Base-by-base conservation (phyloP, 2,113 vertebrate species). In the Ptilonorhynchus violaceus region DNA sequence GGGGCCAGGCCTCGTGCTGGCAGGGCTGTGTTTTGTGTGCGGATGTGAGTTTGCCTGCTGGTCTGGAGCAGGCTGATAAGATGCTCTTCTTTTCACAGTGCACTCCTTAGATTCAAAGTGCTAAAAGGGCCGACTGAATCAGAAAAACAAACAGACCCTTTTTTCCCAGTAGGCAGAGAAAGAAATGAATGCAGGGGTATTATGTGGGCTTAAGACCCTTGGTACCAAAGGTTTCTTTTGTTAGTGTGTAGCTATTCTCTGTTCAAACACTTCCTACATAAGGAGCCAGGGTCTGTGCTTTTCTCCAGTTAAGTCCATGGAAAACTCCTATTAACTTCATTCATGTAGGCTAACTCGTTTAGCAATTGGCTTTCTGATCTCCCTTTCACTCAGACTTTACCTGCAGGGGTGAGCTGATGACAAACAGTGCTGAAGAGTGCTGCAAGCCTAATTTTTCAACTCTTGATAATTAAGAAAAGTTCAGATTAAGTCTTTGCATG, bases 31-130 rank as follows among this genome's bases (percentile, higher is more conserved):
- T 98, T 99, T 98, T 98, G 98, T 98, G 95, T 98, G 96, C 97
- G 98, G 98, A 98, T 98, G 98, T 98, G 98, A 98, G 98, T 92
- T 96, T 94, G 98, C 98, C 98, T 98, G 97, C 97, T 97, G 98
- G 98, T 98, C 99, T 99, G 99, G 97, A 98, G 98, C 97, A 93
- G 70, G 96, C 98, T 98, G 99, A 99, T 99, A 99, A 99, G 99
- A 98, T 98, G 98, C 98, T 97, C 97, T 98, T 97, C 98, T 98
- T 98, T 98, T 98, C 98, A 96, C 94, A 89, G 98, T 93, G 95
- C 92, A 56, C 95, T 98, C 93, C 96, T 98, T 96, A 92, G 96
- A 98, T 98, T 97, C 97, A 96, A 97, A 96, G 97, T 97, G 96
- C 97, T 98, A 88, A 98, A 98, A 97, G 93, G 97, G 93, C 96